phyloP scores from a whole-genome alignment of 2,113 vertebrate species.

The Eolophus roseicapilla region DNA sequence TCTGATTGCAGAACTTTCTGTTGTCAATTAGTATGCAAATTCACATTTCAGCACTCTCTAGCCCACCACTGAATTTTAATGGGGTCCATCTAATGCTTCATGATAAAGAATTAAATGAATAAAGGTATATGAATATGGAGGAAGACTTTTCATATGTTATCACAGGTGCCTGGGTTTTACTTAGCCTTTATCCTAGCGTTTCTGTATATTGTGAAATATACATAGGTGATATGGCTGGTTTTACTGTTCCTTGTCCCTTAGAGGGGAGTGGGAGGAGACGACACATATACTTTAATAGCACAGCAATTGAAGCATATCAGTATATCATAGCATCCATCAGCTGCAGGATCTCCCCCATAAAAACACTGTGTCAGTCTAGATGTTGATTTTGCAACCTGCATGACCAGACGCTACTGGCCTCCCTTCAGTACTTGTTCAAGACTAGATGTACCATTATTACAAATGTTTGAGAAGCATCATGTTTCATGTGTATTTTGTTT shows the following conservation, averaged over 20 bases:
- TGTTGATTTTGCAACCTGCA: not conserved
- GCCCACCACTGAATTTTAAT: not conserved
- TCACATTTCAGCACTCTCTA: not conserved
- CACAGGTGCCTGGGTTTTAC: not conserved
- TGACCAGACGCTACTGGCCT: not conserved
- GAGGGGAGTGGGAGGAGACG: not conserved
- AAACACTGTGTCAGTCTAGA: not conserved
- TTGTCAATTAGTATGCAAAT: slow-evolving; percentile 16
- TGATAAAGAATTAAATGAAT: not conserved
- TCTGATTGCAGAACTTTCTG: not conserved
- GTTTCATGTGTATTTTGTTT: not conserved
- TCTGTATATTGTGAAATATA: not conserved
- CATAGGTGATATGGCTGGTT: not conserved
- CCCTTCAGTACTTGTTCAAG: not conserved
- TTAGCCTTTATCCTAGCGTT: not conserved
- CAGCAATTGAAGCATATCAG: not conserved
- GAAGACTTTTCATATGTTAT: not conserved
- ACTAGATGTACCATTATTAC: not conserved
- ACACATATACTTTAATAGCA: not conserved
- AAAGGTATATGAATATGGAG: not conserved
- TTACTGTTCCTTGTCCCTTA: not conserved
- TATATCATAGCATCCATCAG: not conserved
- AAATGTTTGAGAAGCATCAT: not conserved
- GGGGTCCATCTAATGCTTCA: not conserved
- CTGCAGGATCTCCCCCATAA: not conserved